Conservation (phyloP, 2,113 vertebrate species). For the Antigone vipio region DNA sequence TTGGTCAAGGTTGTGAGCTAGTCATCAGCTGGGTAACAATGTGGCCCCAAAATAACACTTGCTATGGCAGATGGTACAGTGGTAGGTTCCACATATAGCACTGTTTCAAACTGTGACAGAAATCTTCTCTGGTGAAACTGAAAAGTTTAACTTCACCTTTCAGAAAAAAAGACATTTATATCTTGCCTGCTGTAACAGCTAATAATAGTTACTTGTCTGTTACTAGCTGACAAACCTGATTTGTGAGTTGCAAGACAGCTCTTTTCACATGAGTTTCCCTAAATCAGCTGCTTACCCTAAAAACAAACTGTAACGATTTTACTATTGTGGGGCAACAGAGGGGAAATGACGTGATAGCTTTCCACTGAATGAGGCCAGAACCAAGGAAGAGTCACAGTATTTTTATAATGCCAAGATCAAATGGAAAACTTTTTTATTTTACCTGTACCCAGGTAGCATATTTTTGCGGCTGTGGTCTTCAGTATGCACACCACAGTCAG, state of each 20-base stretch:
- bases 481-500: neutral
- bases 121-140: constrained; percentile 3
- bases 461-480: neutral
- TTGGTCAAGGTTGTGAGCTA: constrained; percentile 12
- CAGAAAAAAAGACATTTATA: constrained; percentile 31
- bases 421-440: neutral
- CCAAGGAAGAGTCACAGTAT: neutral
- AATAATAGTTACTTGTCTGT: constrained; percentile 55
- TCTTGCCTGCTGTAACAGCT: constrained; percentile 36
- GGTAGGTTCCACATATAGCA: constrained; percentile 9
- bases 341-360: neutral
- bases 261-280: constrained; percentile 18
- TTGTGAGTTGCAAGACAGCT: constrained; percentile 5
- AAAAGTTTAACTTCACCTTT: constrained; percentile 51
- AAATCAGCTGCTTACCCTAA: neutral
- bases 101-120: neutral
- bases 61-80: neutral
- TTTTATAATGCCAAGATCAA: neutral
- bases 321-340: neutral
- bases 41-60: constrained; percentile 47
- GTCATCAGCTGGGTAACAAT: constrained; percentile 12
- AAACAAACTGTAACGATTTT: neutral
- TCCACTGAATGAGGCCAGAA: neutral
- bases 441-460: neutral
- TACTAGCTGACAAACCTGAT: constrained; percentile 34